phyloP scores from a whole-genome alignment of 2,113 vertebrate species.

The Dolichotis patagonum region DNA sequence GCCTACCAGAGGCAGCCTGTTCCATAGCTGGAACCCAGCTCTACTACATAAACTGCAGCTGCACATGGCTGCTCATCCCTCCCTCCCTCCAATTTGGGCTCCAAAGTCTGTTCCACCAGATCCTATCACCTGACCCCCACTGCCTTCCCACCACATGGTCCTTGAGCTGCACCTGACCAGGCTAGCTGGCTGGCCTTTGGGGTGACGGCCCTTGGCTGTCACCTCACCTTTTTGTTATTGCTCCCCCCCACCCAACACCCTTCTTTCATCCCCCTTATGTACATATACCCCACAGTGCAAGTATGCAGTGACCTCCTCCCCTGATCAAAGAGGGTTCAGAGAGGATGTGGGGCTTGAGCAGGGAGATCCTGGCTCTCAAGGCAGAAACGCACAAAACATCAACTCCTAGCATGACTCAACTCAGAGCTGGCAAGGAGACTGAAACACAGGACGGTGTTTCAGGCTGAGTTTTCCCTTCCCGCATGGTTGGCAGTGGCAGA shows the following conservation, averaged over 20 bases:
- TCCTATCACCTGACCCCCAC: background rate
- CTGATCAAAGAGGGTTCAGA: background rate
- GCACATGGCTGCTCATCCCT: too few relatives aligned
- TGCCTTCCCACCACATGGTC: background rate
- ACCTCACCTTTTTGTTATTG: background rate
- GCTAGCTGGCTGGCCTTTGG: background rate
- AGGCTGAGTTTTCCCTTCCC: background rate
- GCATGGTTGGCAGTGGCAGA: background rate
- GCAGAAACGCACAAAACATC: background rate
- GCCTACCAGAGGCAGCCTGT: rapidly evolving
- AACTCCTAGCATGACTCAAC: background rate
- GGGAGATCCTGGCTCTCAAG: background rate
- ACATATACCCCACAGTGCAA: background rate
- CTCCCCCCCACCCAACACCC: background rate
- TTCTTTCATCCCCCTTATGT: background rate
- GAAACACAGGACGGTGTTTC: background rate
- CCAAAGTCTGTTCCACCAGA: background rate
- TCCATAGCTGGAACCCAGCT: background rate
- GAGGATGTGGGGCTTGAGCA: background rate
- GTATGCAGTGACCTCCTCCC: background rate
- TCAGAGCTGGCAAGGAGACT: background rate
- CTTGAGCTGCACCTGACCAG: background rate
- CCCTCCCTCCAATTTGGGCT: background rate
- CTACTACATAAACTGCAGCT: background rate
- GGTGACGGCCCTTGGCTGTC: background rate